Base-by-base conservation (phyloP, 2,797 vertebrate species). In the Lacerta bilineata region DNA sequence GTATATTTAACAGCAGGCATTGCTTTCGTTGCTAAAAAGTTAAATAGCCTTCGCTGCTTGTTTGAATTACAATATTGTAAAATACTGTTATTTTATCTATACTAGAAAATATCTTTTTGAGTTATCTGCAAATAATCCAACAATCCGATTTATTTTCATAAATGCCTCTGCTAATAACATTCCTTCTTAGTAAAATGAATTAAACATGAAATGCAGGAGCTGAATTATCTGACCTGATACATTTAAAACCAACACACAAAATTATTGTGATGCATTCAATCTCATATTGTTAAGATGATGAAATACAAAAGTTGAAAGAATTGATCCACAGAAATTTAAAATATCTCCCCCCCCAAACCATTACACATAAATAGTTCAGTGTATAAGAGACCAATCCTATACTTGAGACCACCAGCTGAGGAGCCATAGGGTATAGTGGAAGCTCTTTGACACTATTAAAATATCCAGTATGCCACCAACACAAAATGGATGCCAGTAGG, bases 91-190 rank as follows among this genome's bases (percentile, higher is more conserved):
- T 87, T 93, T 92, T 92, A 75, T 80, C 36, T 93, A 91, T 94
- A 29, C 87, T 92, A 81, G 82, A 85, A 93, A 91, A 90, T 81
- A 90, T 92, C 87, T 61, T 41, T 66, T 71, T 36, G 43, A 90
- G 90, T 90, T 87, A 90, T 91, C 93, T 94, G 85, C 86, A 91
- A 91, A 95, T 90, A 94, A 88, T 92, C 90, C 89, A 90, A 1
- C 85, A 93, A 95, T 95, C 90, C 91, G 94, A 94, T 95, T 95
- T 96, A 96, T 95, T 97, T 96, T 96, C 93, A 94, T 95, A 95
- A 96, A 91, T 0, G 18, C 94, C 95, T 95, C 77, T 94, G 91
- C 90, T 96, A 96, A 96, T 96, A 97, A 95, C 68, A 91, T 94
- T 95, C 82, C 91, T 95, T 88, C 93, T 96, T 94, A 93, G 90